Percentiles rank a stretch among this genome's conserved stretches.
These are phyloP conservation scores for Halocynthia roretzi DNA, from an alignment of 23 tunicate genomes.

Conservation along the genomic window DNA sequence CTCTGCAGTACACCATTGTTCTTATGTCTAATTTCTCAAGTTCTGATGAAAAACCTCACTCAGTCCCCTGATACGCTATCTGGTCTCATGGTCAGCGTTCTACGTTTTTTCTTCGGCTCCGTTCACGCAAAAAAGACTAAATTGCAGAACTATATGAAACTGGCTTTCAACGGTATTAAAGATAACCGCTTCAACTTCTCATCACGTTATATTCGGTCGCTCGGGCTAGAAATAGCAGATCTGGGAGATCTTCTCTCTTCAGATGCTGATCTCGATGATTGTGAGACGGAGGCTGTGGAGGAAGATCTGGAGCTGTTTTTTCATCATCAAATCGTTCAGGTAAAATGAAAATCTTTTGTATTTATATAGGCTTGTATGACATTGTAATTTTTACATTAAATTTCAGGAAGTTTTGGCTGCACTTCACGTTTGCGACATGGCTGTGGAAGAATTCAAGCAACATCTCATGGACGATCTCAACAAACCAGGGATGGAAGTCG, in stretches of 20 bases:
- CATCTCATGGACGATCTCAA: not conserved
- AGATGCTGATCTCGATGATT: not conserved
- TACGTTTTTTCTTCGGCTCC: not conserved
- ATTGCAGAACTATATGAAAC: not conserved
- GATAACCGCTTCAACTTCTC: not conserved
- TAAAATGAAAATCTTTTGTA: too few relatives aligned
- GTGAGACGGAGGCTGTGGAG: not conserved
- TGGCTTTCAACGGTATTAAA: conserved; percentile 3
- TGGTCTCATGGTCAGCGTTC: not conserved
- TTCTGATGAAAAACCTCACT: not conserved
- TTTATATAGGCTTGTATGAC: too few relatives aligned
- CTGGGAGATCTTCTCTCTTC: not conserved
- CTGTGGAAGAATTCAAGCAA: not conserved
- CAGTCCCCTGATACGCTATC: not conserved
- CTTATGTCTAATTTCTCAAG: not conserved
- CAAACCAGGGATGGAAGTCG: not conserved
- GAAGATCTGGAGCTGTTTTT: not conserved
- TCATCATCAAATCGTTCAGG: not conserved
- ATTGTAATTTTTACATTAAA: too few relatives aligned
- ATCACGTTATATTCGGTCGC: not conserved
- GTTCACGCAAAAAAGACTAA: not conserved
- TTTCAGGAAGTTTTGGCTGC: conserved; percentile 1
- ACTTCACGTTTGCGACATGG: not conserved
- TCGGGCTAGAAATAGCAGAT: not conserved
- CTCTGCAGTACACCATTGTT: not conserved